Conservation (phyloP, 2,113 vertebrate species). For the Coryphaenoides rupestris region DNA sequence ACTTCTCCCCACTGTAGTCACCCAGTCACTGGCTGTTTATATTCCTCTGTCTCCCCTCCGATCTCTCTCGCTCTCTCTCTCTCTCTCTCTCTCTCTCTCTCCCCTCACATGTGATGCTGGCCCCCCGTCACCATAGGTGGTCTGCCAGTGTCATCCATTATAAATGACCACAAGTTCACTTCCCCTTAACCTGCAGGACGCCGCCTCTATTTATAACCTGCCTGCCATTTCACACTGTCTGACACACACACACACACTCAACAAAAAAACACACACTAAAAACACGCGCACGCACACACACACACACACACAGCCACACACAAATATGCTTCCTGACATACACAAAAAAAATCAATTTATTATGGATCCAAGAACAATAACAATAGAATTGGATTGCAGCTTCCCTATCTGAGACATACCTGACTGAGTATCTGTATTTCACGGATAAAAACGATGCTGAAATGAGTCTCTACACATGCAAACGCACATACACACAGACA, state of each 20-base stretch:
- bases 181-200: constrained; percentile 42
- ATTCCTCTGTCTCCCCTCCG: background rate
- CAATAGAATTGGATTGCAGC: too few species aligned
- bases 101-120: background rate
- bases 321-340: too few species aligned
- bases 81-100: background rate
- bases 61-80: background rate
- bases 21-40: background rate
- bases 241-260: background rate
- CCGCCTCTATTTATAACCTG: constrained; percentile 40
- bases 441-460: too few species aligned
- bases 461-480: too few species aligned
- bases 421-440: too few species aligned
- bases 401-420: too few species aligned
- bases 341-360: too few species aligned
- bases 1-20: background rate
- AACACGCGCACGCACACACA: too few species aligned
- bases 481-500: constrained; percentile 4
- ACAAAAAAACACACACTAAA: too few species aligned
- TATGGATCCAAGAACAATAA: too few species aligned
- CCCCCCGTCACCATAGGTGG: constrained; percentile 20
- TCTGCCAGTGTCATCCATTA: constrained; percentile 49
- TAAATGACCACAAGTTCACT: constrained; percentile 42
- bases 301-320: background rate
- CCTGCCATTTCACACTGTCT: constrained; percentile 26